These are phyloP conservation scores for Dexiosoma caninum DNA, from an alignment of 2,888 invertebrate genomes.

Conservation along the genomic window DNA sequence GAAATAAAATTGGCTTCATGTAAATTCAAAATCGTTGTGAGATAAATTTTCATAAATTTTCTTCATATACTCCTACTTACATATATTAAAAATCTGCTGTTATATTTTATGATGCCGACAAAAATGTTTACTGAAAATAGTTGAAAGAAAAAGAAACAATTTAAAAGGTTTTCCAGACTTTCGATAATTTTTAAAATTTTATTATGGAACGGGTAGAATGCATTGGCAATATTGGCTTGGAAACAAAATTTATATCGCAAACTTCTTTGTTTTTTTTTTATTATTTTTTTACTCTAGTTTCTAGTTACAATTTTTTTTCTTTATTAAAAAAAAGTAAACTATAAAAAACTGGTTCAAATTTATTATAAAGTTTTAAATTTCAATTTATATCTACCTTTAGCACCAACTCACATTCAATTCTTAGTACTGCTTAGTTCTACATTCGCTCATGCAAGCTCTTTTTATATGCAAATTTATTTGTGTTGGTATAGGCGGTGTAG, in stretches of 20 bases:
- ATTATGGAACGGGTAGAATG: neutral
- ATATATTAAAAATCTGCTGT: too few species aligned
- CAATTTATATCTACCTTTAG: conserved; percentile 57
- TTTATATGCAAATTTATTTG: too few species aligned
- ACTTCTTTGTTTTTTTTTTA: neutral
- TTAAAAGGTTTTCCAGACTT: neutral
- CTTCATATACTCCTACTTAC: too few species aligned
- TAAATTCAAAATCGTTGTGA: too few species aligned
- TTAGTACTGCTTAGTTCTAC: conserved; percentile 37
- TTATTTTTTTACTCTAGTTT: conserved; percentile 4
- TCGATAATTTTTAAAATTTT: neutral
- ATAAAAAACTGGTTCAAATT: conserved; percentile 63
- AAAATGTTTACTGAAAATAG: neutral
- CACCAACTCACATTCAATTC: conserved; percentile 33
- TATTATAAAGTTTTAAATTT: conserved; percentile 63
- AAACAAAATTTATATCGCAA: neutral
- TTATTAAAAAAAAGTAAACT: conserved; percentile 29
- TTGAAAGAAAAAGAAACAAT: neutral
- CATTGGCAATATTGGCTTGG: conserved; percentile 14
- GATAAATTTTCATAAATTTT: too few species aligned
- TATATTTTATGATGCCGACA: neutral
- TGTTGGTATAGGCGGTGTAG: neutral
- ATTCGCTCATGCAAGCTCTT: conserved; percentile 41
- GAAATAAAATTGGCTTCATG: too few species aligned
- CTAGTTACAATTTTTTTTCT: conserved; percentile 24